Evolutionary conservation across 2,113 vertebrate genomes (phyloP).

Genomic region (Eulemur macaco): DNA sequence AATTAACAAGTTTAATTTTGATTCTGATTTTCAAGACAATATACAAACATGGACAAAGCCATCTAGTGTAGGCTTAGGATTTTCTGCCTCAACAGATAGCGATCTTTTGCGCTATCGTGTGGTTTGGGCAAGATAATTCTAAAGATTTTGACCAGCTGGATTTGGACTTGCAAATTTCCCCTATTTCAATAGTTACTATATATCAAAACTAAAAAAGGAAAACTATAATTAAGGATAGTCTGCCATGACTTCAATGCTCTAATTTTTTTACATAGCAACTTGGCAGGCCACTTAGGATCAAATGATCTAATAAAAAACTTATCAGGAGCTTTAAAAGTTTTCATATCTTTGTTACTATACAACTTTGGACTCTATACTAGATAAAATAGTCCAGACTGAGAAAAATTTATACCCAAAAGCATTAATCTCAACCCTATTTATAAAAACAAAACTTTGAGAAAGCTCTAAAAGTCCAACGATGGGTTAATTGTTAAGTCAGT

Average conservation of each 20-base stretch:
- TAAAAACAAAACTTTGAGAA: background rate
- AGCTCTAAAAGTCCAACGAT: background rate
- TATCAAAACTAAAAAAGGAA: conserved; percentile 2
- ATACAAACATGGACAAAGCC: background rate
- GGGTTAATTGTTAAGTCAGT: background rate
- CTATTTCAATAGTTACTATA: conserved; percentile 5
- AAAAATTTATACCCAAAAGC: conserved; percentile 25
- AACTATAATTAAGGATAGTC: conserved; percentile 1
- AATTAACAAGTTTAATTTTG: conserved; percentile 28
- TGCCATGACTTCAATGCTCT: background rate
- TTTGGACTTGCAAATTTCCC: conserved; percentile 28
- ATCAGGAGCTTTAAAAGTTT: conserved; percentile 21
- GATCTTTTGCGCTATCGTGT: background rate
- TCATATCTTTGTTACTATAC: background rate
- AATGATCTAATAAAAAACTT: conserved; percentile 17
- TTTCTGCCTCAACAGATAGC: background rate
- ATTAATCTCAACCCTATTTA: background rate
- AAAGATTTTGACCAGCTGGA: background rate
- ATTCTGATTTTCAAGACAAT: conserved; percentile 45
- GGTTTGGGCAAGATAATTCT: conserved; percentile 1
- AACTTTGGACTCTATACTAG: conserved; percentile 9
- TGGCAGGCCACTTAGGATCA: background rate
- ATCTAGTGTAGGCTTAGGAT: conserved; percentile 1
- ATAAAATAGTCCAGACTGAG: background rate
- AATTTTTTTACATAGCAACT: background rate